phyloP scores from a whole-genome alignment of 1,140 invertebrate species.

The Temnothorax longispinosus region DNA sequence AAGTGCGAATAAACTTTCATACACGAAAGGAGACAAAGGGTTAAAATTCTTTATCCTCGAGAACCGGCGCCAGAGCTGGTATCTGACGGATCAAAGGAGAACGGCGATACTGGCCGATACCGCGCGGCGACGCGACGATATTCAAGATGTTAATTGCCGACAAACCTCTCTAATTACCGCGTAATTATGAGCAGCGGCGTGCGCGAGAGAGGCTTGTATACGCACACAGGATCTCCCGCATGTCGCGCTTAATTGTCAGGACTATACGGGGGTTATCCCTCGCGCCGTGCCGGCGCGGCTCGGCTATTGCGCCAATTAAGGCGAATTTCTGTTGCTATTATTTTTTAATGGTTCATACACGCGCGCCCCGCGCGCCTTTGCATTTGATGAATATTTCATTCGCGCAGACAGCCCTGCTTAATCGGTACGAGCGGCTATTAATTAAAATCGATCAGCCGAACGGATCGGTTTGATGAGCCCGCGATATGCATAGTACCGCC shows the following conservation, averaged over 20 bases:
- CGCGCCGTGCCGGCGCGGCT: conserved; percentile 17
- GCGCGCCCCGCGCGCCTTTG: conserved; percentile 73
- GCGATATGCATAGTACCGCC: not conserved
- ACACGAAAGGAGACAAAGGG: not conserved
- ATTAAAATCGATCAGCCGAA: conserved; percentile 62
- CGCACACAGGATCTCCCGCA: conserved; percentile 75
- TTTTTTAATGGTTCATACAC: conserved; percentile 80
- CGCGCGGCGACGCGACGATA: conserved; percentile 70
- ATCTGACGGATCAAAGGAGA: conserved; percentile 18
- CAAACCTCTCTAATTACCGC: conserved; percentile 84
- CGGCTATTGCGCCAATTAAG: conserved; percentile 82
- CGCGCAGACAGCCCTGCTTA: conserved; percentile 6
- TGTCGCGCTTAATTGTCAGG: conserved; percentile 75
- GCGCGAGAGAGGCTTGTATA: conserved; percentile 47
- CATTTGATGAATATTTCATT: conserved; percentile 83
- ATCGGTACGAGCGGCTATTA: conserved; percentile 58
- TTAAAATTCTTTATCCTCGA: conserved; percentile 15
- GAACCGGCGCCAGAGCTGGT: conserved; percentile 20
- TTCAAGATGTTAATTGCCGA: conserved; percentile 82
- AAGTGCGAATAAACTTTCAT: not conserved
- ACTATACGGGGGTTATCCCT: conserved; percentile 53
- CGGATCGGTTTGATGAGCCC: conserved; percentile 12
- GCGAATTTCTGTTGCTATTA: conserved; percentile 82
- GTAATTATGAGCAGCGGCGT: conserved; percentile 78
- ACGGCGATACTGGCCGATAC: conserved; percentile 53